phyloP scores from a whole-genome alignment of 2,888 invertebrate genomes.

The Epicampocera succincta region DNA sequence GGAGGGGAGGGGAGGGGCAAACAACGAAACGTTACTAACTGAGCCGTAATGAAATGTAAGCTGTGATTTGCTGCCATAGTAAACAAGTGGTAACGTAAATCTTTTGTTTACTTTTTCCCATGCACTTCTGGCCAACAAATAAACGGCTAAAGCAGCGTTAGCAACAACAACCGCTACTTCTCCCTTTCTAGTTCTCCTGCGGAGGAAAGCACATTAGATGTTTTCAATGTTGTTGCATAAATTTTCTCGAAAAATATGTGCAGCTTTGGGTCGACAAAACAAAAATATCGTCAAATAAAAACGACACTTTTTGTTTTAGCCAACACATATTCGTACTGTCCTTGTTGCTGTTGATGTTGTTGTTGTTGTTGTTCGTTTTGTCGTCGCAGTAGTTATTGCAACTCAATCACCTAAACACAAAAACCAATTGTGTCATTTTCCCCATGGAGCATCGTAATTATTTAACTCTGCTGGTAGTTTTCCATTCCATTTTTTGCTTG shows the following conservation, averaged over 20 bases:
- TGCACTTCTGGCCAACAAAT: constrained; percentile 58
- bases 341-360: neutral
- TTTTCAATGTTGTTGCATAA: constrained; percentile 59
- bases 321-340: too few species aligned
- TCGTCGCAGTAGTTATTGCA: constrained; percentile 70
- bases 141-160: constrained; percentile 24
- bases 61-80: constrained; percentile 72
- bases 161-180: constrained; percentile 47
- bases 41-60: constrained; percentile 67
- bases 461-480: constrained; percentile 50
- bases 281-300: constrained; percentile 72
- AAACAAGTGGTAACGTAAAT: constrained; percentile 72
- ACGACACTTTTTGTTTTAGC: constrained; percentile 70
- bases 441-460: constrained; percentile 67
- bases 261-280: constrained; percentile 55
- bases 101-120: constrained; percentile 69
- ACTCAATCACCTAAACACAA: constrained; percentile 78
- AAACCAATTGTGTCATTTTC: constrained; percentile 72
- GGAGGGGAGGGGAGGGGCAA: neutral
- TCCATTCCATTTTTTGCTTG: constrained; percentile 12
- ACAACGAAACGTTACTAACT: constrained; percentile 51
- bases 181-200: constrained; percentile 49
- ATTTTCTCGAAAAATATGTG: constrained; percentile 41
- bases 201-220: constrained; percentile 49
- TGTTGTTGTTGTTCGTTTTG: constrained; percentile 3